Conservation (phyloP, 2,888 invertebrate species). For the Mylabris sibirica region DNA sequence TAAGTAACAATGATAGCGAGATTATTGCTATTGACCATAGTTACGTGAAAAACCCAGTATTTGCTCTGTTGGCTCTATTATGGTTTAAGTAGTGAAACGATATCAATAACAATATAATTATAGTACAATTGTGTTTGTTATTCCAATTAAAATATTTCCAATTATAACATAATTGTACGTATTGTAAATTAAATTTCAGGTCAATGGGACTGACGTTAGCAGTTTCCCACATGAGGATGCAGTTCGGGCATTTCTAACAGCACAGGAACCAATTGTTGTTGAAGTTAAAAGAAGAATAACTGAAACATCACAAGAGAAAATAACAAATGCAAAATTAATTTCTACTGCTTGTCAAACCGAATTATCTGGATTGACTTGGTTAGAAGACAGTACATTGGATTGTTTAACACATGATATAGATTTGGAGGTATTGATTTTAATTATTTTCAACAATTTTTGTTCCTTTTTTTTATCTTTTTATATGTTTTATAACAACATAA, state of each 20-base stretch:
- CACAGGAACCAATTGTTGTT: constrained; percentile 68
- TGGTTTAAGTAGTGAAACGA: background rate
- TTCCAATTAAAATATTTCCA: constrained; percentile 6
- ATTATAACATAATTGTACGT: background rate
- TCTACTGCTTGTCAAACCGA: constrained; percentile 67
- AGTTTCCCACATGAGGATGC: constrained; percentile 69
- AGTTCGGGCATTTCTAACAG: constrained; percentile 67
- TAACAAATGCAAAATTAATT: constrained; percentile 49
- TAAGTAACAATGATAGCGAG: too few species aligned
- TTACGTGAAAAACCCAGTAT: too few species aligned
- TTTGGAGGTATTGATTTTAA: constrained; percentile 62
- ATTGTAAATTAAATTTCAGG: constrained; percentile 58
- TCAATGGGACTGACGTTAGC: constrained; percentile 69
- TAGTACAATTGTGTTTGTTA: constrained; percentile 1
- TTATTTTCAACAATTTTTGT: background rate
- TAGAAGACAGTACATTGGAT: constrained; percentile 63
- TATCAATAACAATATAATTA: background rate
- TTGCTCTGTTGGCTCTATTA: background rate
- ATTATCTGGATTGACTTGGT: constrained; percentile 59
- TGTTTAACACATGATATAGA: constrained; percentile 67
- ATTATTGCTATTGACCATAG: too few species aligned
- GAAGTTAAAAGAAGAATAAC: constrained; percentile 65
- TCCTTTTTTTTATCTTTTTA: background rate
- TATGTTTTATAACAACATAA: constrained; percentile 24
- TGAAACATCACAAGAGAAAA: constrained; percentile 42